These are phyloP conservation scores for Busseola fusca DNA, from an alignment of 2,888 invertebrate genomes.

Conservation along the genomic window DNA sequence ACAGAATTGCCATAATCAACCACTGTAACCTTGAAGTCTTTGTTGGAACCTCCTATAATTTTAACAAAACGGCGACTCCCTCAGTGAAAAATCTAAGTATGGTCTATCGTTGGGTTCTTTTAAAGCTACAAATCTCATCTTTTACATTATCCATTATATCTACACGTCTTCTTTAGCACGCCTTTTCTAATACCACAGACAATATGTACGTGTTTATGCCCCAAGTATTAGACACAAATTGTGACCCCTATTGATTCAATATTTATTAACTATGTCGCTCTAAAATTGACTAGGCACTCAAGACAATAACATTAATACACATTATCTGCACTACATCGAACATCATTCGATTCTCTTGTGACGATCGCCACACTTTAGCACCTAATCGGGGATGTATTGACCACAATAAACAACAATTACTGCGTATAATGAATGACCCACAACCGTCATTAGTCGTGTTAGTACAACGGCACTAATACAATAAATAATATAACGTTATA, in stretches of 20 bases:
- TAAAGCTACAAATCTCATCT: too few relatives aligned
- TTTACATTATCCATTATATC: too few relatives aligned
- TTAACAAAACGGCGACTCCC: too few relatives aligned
- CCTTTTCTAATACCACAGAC: too few relatives aligned
- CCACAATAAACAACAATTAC: constrained; percentile 64
- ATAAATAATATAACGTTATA: constrained; percentile 63
- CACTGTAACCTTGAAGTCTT: too few relatives aligned
- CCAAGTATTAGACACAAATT: too few relatives aligned
- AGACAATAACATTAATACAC: constrained; percentile 38
- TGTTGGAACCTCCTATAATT: too few relatives aligned
- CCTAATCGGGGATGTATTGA: constrained; percentile 59
- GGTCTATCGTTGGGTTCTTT: too few relatives aligned
- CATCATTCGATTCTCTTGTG: constrained; percentile 32
- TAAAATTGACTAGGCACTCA: constrained; percentile 11
- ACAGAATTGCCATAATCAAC: too few relatives aligned
- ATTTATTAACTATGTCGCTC: constrained; percentile 1
- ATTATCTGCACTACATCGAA: constrained; percentile 30
- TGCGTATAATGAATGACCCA: constrained; percentile 68
- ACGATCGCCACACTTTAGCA: constrained; percentile 52
- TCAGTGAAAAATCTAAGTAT: too few relatives aligned
- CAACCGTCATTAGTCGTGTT: constrained; percentile 69
- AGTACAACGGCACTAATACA: constrained; percentile 64
- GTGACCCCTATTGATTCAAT: background rate
- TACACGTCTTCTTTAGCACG: too few relatives aligned
- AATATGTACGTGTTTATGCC: too few relatives aligned